A percentile compares a stretch with the other conserved stretches of the same genome.
phyloP scores from a whole-genome alignment of 2,888 invertebrate genomes.

The Miltochrista miniata region DNA sequence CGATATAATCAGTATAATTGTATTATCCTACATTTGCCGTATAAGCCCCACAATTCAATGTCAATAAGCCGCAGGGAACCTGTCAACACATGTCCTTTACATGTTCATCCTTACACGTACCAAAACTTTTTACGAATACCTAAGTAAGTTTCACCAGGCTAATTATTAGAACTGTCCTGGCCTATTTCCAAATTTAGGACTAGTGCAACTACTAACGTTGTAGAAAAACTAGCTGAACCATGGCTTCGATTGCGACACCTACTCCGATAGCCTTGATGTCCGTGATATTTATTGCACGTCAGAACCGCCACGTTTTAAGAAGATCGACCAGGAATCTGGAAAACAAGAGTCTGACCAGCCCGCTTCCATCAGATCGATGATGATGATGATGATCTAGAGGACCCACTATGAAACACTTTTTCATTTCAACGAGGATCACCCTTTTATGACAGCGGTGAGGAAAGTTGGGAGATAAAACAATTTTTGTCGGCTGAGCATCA shows the following conservation, averaged over 20 bases:
- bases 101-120: slow-evolving; percentile 28
- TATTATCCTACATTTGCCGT: no score
- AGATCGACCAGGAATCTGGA: no score
- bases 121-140: slow-evolving; percentile 60
- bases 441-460: slow-evolving; percentile 46
- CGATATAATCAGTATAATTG: slow-evolving; percentile 33
- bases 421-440: slow-evolving; percentile 70
- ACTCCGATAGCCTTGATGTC: no score
- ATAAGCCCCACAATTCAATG: not conserved
- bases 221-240: no score
- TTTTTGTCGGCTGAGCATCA: slow-evolving; percentile 56
- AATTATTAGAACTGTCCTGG: slow-evolving; percentile 57
- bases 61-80: slow-evolving; percentile 6
- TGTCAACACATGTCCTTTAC: not conserved
- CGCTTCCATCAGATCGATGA: no score
- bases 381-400: slow-evolving; percentile 19
- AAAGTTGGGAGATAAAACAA: slow-evolving; percentile 65
- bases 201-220: no score
- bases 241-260: no score
- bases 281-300: no score
- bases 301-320: no score
- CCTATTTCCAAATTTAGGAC: no score
- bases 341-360: no score
- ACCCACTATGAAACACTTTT: slow-evolving; percentile 53
- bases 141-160: slow-evolving; percentile 70